These are phyloP conservation scores for Etheostoma nigrum DNA, from an alignment of 2,797 vertebrate species.

Conservation along the genomic window DNA sequence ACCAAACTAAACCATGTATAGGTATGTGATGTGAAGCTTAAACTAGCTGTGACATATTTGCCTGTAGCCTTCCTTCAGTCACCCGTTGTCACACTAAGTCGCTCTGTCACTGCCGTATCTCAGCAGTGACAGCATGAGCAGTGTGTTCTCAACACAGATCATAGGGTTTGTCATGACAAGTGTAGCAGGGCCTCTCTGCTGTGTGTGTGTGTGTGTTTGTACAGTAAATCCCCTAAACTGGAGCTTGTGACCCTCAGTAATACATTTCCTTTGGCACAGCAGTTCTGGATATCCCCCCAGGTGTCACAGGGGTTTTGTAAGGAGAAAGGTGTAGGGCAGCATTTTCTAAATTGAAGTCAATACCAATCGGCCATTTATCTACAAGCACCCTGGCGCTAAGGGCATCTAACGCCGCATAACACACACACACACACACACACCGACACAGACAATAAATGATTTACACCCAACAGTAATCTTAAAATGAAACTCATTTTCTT, in stretches of 20 bases:
- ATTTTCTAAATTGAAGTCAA: conserved; percentile 86
- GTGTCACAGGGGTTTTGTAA: conserved; percentile 69
- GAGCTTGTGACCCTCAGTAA: conserved; percentile 79
- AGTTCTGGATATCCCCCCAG: conserved; percentile 75
- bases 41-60: conserved; percentile 79
- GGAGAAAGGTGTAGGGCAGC: conserved; percentile 82
- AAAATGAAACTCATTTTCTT: conserved; percentile 65
- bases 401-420: conserved; percentile 64
- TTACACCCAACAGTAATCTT: conserved; percentile 55
- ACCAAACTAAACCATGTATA: conserved; percentile 54
- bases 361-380: conserved; percentile 83
- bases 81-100: conserved; percentile 66
- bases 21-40: conserved; percentile 62
- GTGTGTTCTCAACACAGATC: conserved; percentile 68
- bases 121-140: conserved; percentile 70
- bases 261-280: conserved; percentile 81
- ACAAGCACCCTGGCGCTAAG: conserved; percentile 74
- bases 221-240: conserved; percentile 80
- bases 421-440: conserved; percentile 12
- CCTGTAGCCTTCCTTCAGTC: conserved; percentile 75
- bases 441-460: conserved; percentile 33
- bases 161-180: conserved; percentile 64
- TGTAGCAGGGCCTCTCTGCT: conserved; percentile 36
- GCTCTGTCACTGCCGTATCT: conserved; percentile 72
- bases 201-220: conserved; percentile 16